A percentile compares a stretch with the other conserved stretches of the same genome.
Conservation (phyloP, 1,140 invertebrate genomes). For the Drosophila mauritiana region DNA sequence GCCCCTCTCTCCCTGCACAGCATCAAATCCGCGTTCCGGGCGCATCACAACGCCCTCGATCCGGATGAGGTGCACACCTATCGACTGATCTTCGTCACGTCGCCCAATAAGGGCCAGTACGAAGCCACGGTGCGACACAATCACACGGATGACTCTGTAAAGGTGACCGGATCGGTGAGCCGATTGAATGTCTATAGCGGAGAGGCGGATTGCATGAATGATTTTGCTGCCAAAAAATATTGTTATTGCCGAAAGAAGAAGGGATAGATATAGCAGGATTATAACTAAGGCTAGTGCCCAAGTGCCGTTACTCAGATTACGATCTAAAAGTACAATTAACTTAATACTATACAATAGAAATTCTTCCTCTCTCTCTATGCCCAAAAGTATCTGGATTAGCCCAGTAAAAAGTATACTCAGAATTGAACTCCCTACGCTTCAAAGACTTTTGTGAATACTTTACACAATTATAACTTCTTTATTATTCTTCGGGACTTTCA, state of each 20-base stretch:
- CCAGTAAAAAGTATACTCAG: neutral
- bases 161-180: slow-evolving; percentile 86
- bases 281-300: slow-evolving; percentile 51
- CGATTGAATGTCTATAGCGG: slow-evolving; percentile 87
- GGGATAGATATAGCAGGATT: slow-evolving; percentile 18
- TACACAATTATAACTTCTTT: neutral
- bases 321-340: slow-evolving; percentile 20
- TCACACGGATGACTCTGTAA: slow-evolving; percentile 48
- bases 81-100: slow-evolving; percentile 85
- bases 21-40: slow-evolving; percentile 59
- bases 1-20: slow-evolving; percentile 34
- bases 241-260: slow-evolving; percentile 85
- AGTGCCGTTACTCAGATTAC: slow-evolving; percentile 43
- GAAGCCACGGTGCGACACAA: slow-evolving; percentile 86
- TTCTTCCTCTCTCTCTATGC: slow-evolving; percentile 5
- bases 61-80: slow-evolving; percentile 48
- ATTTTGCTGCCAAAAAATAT: slow-evolving; percentile 86
- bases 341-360: slow-evolving; percentile 12
- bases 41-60: slow-evolving; percentile 32
- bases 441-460: neutral
- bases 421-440: neutral
- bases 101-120: slow-evolving; percentile 86
- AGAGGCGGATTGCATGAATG: slow-evolving; percentile 85
- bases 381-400: neutral
- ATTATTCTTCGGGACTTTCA: neutral